Base-by-base conservation (phyloP, 1,140 invertebrate genomes). In the Eumaeus atala region DNA sequence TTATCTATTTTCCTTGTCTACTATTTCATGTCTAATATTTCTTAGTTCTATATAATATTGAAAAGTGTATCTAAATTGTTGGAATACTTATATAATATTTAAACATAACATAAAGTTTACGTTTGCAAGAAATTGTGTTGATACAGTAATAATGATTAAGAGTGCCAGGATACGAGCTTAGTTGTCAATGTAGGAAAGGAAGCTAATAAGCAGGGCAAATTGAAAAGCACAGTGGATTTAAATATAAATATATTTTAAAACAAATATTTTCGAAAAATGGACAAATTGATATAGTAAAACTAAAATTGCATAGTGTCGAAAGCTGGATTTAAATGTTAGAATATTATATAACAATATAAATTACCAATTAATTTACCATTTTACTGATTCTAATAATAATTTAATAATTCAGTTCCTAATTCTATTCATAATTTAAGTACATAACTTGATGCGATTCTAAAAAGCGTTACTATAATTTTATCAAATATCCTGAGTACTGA, bases 241-340 rank as follows among this genome's bases (percentile, higher is more conserved):
- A 67, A 66, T 78, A 82, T 75, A 79, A 86, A 84, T 86, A 84
- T 86, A 84, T 86, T 84, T 86, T 60, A 73, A 72, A 75, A 82
- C 65, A 73, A 52, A 70, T 58, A 62, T 72, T 77, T 73, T 69
- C 73, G 77, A 52, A 74, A 81, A 86, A 83, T 82, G 81, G 76
- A 84, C 79, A 82, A 74, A 77, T 76, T 56, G 70, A 57, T 74
- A 76, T 61, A 70, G 66, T 62, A 72, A 69, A 73, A 16, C 33
- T 28, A 53, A 53, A 44, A 42, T 28, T 44, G 51, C 51, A 9
- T 44, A 53, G 38, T 53, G 40, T 42, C 34, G 38, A 53, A 40
- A 53, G 83, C 77, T 83, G 77, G 74, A 82, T 77, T 84, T 75
- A 83, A 84, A 85, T 66, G 56, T 65, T 71, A n/a, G n/a, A n/a